Percentiles rank a stretch among this genome's conserved stretches.
Conservation (phyloP, 2,888 invertebrate species). For the Andrena dorsata region DNA sequence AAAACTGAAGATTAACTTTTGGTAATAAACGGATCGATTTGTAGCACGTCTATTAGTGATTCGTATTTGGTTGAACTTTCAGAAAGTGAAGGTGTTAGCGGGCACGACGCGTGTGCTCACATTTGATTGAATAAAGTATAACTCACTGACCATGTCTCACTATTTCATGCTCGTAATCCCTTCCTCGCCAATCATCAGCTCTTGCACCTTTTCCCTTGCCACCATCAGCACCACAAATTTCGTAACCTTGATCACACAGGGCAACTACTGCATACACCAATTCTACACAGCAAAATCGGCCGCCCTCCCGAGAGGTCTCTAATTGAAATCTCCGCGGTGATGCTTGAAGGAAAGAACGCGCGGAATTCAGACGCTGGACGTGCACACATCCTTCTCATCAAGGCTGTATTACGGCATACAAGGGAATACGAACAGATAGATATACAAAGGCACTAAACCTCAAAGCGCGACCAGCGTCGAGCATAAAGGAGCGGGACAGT, state of each 20-base stretch:
- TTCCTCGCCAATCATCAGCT: not conserved
- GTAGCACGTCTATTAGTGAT: not conserved
- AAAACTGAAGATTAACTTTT: not conserved
- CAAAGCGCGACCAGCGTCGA: slow-evolving; percentile 12
- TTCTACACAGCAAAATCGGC: slow-evolving; percentile 2
- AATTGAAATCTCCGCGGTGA: slow-evolving; percentile 54
- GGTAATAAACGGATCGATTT: not conserved
- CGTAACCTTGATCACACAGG: not conserved
- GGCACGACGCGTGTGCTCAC: not conserved
- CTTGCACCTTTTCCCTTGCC: not conserved
- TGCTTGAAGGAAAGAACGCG: slow-evolving; percentile 47
- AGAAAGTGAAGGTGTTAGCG: not conserved
- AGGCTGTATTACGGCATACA: slow-evolving; percentile 60
- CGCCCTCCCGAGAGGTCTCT: slow-evolving; percentile 13
- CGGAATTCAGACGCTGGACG: slow-evolving; percentile 56
- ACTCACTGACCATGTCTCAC: not conserved
- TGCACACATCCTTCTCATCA: slow-evolving; percentile 58
- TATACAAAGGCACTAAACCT: slow-evolving; percentile 57
- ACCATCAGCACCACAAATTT: not conserved
- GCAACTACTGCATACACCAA: not conserved
- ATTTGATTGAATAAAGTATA: not conserved
- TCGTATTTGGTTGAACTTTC: not conserved
- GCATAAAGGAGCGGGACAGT: slow-evolving; percentile 19
- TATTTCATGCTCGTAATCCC: not conserved
- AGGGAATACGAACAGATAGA: slow-evolving; percentile 35